Base-by-base conservation (phyloP, 1,140 invertebrate genomes). In the Drosophila nigrodunni region DNA sequence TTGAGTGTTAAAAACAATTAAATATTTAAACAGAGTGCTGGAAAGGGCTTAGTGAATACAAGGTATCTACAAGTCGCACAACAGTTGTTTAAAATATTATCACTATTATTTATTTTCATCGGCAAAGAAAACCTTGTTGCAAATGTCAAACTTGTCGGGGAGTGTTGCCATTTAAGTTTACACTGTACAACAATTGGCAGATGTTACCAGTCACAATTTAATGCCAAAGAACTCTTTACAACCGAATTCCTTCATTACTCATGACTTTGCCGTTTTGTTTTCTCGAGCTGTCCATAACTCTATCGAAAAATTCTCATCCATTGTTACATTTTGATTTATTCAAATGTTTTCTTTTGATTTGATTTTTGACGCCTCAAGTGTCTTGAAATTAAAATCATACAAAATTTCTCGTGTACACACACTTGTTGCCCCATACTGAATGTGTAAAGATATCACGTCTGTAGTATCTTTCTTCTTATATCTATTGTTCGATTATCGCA, bases 311-410 rank as follows among this genome's bases (percentile, higher is more conserved):
- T 47, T 68, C 55, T 50, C 35, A 37, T 35, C 58, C 43, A 77
- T 83, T 85, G 77, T 74, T 54, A 49, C 18, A 15, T 35, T 65
- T 64, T 79, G 82, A 79, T 77, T 87, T 87, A 86, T 88, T 82
- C 25, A 64, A 86, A 82, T 82, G 72, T 79, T 80, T 78, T 74
- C 80, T 57, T 77, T 77, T 72, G 58, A n/a, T 69, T 80, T 83
- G 9, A 41, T n/a, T 50, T 30, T 39, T 78, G 74, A 82, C 80
- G 67, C 74, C 60, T 80, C 69, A 87, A 86, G 82, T 79, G 58
- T 64, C 39, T 54, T 60, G 46, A 67, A 78, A 59, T 75, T 78
- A 69, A 71, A 60, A 71, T 76, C 66, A 30, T 30, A 30, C 25
- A 30, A 25, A 41, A 49, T 72, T 59, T 64, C 41, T 55, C 61